phyloP scores from a whole-genome alignment of 2,888 invertebrate species.

The Dicroscelio sp. region DNA sequence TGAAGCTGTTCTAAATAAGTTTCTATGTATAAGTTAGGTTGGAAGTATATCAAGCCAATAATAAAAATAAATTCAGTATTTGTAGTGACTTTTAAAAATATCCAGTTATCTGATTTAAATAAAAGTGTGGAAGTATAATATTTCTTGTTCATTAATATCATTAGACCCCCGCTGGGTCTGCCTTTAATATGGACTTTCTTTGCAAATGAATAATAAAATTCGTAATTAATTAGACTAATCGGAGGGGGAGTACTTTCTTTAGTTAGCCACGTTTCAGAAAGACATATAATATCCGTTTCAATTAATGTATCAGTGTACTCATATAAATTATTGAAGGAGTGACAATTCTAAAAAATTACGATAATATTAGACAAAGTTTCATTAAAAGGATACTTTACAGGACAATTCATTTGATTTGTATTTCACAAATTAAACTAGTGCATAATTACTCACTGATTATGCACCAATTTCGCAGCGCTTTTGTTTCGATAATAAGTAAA shows the following conservation, averaged over 20 bases:
- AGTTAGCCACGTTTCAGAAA: not conserved
- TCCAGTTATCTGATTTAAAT: not conserved
- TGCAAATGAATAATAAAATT: not conserved
- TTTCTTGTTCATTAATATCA: not conserved
- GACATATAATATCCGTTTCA: not conserved
- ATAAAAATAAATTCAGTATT: not conserved
- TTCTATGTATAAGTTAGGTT: not conserved
- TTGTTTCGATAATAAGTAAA: no score
- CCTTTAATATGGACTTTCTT: not conserved
- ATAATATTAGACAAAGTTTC: no score
- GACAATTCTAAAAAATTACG: not conserved
- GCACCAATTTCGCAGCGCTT: no score
- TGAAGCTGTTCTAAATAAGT: not conserved
- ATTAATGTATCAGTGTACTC: not conserved
- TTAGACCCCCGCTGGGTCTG: not conserved
- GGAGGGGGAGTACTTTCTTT: not conserved
- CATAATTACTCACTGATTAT: no score
- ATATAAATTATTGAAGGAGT: conserved; percentile 1
- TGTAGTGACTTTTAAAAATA: not conserved
- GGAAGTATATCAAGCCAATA: not conserved
- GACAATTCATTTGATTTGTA: no score
- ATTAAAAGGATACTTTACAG: no score
- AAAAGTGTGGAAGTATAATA: not conserved
- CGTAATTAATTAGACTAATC: not conserved
- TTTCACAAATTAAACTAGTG: no score